Base-by-base conservation (phyloP, 2,888 invertebrate genomes). In the Silvanus unidentatus region DNA sequence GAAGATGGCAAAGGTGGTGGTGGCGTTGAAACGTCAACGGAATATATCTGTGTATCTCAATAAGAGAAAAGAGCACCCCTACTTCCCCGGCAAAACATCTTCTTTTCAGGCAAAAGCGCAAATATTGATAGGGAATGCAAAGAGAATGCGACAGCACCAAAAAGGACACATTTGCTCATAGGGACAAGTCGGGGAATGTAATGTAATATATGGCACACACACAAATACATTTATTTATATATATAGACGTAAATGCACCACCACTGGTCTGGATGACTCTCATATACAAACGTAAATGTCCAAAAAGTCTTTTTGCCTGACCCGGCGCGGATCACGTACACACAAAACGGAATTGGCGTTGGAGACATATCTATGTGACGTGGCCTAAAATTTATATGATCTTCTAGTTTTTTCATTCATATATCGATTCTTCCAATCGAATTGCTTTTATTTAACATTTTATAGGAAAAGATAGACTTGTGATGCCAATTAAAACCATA, bases 251-350 rank as follows among this genome's bases (percentile, higher is more conserved):
- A 64, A 66, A 65, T 63, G 60, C 63, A 47, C 60, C 58, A 57
- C 50, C 59, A n/a, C n/a, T n/a, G 57, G 54, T 54, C 56, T 52
- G 58, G 59, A 61, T 59, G 58, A 58, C 62, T 53, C 56, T 53
- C 62, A 62, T 65, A 66, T 66, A 67, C 64, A 64, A n/a, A 65
- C 65, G 60, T 63, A 62, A 65, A 65, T 60, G 65, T 65, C 65
- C 64, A 59, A 64, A 62, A 62, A 64, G 3, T 61, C 61, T 61
- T 62, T 63, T 57, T 57, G 56, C 59, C 60, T 56, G 61, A 60
- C 59, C 62, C 59, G 56, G 57, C 52, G 48, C 47, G 59, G 58
- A 63, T 65, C 67, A 67, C 67, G 67, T 66, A 66, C 62, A 43
- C 45, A n/a, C 37, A 8, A 41, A 56, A 58, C 56, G 58, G 60